Base-by-base conservation (phyloP, 1,140 invertebrate species). In the Zaprionus vittiger region DNA sequence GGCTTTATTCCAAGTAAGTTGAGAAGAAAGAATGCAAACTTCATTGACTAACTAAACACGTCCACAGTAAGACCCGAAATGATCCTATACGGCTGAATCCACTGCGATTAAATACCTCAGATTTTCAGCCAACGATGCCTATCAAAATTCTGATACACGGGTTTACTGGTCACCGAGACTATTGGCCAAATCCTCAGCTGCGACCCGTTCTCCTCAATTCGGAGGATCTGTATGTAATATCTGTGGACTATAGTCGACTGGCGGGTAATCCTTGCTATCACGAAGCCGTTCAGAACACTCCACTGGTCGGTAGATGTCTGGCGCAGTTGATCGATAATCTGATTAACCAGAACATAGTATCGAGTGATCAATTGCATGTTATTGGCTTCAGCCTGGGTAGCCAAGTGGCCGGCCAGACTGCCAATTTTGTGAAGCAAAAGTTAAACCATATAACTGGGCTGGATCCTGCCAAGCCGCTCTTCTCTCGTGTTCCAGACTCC, bases 311-410 rank as follows among this genome's bases (percentile, higher is more conserved):
- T 5, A 93, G 93, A 68, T 95, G 94, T 76, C 91, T 93, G 0
- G 95, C 95, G 0, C 93, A 94, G 67, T 93, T 96, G 62, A 93
- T 96, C 7, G 94, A 95, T 64, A 94, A 94, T 77, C 80, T 96
- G 55, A 93, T 95, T n/a, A 87, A 91, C 0, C 91, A 93, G 2
- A 91, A 93, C 28, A 93, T 94, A 1, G 93, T 96, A 5, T 49
- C 92, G 0, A 81, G 96, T 15, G 75, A 93, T 24, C 93, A 93
- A 44, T 94, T 97, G 75, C 97, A 98, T 91, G 91, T 98, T 4
- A 96, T 99, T 77, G 98, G 98, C 22, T 98, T 98, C 92, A 98
- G 97, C 86, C 94, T 99, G 7, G 98, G 98, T 0, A 97, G 96
- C 0, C 97, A 99, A 76, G 94, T 96, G 1, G 96, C 97, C 0